These are phyloP conservation scores for Grammomys dolichurus DNA, from an alignment of 2,113 vertebrate species.

Conservation along the genomic window DNA sequence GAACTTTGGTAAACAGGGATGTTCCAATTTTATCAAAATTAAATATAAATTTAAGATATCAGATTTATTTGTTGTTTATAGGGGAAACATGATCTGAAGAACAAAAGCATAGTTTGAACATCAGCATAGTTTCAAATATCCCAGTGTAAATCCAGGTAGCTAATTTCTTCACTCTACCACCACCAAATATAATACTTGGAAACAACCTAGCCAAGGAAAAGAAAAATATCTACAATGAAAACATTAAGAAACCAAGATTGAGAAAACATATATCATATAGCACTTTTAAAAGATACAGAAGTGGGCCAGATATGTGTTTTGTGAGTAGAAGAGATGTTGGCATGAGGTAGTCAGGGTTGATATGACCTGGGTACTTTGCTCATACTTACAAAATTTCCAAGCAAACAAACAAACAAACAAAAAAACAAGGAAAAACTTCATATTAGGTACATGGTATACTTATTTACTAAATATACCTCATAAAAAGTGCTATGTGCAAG, in stretches of 20 bases:
- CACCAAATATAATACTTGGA: not conserved
- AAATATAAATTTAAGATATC: not conserved
- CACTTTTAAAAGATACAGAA: not conserved
- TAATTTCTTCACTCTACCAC: not conserved
- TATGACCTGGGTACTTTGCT: not conserved
- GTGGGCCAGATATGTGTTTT: not conserved
- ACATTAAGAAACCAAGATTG: not conserved
- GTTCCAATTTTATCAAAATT: not conserved
- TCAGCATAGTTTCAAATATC: not conserved
- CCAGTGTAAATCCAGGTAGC: not conserved
- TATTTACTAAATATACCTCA: not conserved
- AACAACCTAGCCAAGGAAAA: not conserved
- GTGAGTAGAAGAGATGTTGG: not conserved
- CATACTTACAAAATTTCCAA: not conserved
- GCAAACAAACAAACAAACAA: not conserved
- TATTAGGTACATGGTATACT: not conserved
- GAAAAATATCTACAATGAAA: not conserved
- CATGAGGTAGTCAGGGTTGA: not conserved
- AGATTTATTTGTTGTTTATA: not conserved
- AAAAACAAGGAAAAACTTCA: not conserved
- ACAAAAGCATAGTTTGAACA: not conserved
- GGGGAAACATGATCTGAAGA: not conserved
- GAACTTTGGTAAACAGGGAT: not conserved
- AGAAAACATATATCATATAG: not conserved
- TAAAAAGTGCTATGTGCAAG: accelerated